Conservation (phyloP, 1,140 invertebrate species). For the Samia ricini region DNA sequence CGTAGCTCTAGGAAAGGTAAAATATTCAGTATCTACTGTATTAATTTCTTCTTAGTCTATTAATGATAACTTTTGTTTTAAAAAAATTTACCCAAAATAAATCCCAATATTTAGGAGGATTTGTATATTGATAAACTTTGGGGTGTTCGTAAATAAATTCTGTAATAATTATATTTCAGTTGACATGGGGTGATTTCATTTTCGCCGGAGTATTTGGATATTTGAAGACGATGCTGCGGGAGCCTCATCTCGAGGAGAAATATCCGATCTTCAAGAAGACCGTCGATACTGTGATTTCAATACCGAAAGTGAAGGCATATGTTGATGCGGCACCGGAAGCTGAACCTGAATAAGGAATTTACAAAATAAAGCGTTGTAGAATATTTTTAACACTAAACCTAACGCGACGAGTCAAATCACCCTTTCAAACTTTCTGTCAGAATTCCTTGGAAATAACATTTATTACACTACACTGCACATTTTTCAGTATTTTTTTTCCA, state of each 20-base stretch:
- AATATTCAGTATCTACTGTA: too few species aligned
- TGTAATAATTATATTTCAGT: constrained; percentile 72
- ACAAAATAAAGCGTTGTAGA: too few species aligned
- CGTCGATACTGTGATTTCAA: constrained; percentile 31
- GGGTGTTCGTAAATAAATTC: too few species aligned
- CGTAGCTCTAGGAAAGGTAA: constrained; percentile 12
- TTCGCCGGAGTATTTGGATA: constrained; percentile 80
- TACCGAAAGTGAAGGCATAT: constrained; percentile 47
- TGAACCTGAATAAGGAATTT: not conserved
- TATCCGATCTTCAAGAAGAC: constrained; percentile 50
- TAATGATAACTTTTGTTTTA: too few species aligned
- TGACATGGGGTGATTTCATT: constrained; percentile 82
- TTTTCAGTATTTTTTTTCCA: too few species aligned
- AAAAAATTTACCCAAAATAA: not conserved
- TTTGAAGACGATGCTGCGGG: constrained; percentile 79
- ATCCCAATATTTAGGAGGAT: not conserved
- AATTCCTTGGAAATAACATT: too few species aligned
- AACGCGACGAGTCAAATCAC: too few species aligned
- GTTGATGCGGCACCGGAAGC: constrained; percentile 19
- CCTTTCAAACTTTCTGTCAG: too few species aligned
- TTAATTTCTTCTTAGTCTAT: too few species aligned
- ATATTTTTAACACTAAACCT: too few species aligned
- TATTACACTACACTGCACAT: too few species aligned
- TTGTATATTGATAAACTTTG: too few species aligned
- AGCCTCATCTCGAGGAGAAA: constrained; percentile 76